These are phyloP conservation scores for Prunella himalayana DNA, from an alignment of 2,113 vertebrate genomes.

Conservation along the genomic window DNA sequence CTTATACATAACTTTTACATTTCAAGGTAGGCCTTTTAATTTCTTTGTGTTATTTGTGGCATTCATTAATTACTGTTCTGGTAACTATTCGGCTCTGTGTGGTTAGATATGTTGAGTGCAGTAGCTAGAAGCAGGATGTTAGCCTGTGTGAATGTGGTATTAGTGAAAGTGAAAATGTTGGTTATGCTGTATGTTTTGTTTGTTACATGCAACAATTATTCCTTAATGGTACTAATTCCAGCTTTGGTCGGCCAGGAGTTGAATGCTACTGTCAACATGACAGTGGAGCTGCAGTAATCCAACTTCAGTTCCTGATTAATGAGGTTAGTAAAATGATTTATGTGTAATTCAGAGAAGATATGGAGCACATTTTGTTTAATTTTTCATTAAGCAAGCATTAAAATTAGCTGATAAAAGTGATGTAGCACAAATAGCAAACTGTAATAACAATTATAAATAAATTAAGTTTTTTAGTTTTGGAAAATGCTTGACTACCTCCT, in stretches of 20 bases:
- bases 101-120: background rate
- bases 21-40: background rate
- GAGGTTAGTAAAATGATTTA: constrained; percentile 81
- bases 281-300: constrained; percentile 92
- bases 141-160: background rate
- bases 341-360: background rate
- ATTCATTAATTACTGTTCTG: background rate
- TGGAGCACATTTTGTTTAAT: background rate
- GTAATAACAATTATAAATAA: background rate
- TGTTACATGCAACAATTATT: background rate
- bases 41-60: background rate
- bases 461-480: background rate
- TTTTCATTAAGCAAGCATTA: background rate
- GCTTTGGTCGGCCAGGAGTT: constrained; percentile 95
- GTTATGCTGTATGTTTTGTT: background rate
- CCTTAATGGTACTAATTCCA: constrained; percentile 83
- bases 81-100: background rate
- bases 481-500: background rate
- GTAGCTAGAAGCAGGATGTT: background rate
- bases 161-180: background rate
- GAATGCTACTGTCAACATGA: constrained; percentile 98
- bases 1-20: background rate
- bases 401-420: background rate
- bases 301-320: constrained; percentile 98
- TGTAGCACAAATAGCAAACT: background rate